Evolutionary conservation across 2,797 vertebrate species (phyloP), one percentile per base, ranked within the genome.

Genomic region (Bradypodion pumilum): DNA sequence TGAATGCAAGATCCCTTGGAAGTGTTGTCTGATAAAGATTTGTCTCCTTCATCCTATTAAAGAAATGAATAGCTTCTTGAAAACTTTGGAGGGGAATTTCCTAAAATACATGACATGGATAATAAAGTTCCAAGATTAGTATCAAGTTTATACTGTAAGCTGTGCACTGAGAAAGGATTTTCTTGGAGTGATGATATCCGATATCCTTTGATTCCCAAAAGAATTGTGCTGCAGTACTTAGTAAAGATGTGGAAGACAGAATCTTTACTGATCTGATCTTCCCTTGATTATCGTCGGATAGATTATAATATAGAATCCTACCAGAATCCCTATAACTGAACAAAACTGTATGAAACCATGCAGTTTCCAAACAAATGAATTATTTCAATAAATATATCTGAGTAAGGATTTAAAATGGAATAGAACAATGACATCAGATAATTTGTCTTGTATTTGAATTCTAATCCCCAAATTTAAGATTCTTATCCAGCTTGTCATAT

Each of bases 321-420:
- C 52, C 29, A 70, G 60, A 62, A 74, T 73, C 15, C 7, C 32
- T 44, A 7, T 13, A 32, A 5, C 27, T 59, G 63, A 52, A 49
- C 13, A 15, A 35, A 29, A 56, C 23, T 65, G 42, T 42, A 32
- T 72, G 1, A 74, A 81, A 74, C 37, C 83, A 13, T 81, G 23
- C 73, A 7, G 37, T 25, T 82, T 83, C 84, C 88, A 89, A 84
- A 88, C 89, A 85, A 42, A 86, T 37, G 32, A 77, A 73, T n/a
- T 89, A 12, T 81, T 16, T 85, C 85, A 74, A 10, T 59, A 82
- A 74, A 69, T 85, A 79, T 76, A 37, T 79, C 88, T 83, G 83
- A 86, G 87, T 42, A 74, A 32, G 1, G 44, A 32, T 74, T 74
- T 74, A 23, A 56, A 12, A 5, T 12, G 15, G 13, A 49, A 60